A percentile compares a stretch with the other conserved stretches of the same genome.
Conservation (phyloP, 2,888 invertebrate genomes). For the Spodoptera littoralis region DNA sequence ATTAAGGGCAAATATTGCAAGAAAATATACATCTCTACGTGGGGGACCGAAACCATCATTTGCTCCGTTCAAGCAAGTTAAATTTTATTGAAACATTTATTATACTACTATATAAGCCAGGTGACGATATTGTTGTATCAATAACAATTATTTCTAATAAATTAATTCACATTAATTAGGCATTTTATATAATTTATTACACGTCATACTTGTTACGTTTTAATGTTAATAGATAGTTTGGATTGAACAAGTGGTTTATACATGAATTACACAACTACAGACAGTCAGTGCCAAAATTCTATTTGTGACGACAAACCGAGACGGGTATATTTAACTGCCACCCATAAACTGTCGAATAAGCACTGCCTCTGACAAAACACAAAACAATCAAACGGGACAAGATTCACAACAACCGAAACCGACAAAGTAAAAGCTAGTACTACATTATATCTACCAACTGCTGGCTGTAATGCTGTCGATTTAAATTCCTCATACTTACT, state of each 20-base stretch:
- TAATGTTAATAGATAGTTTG: slow-evolving; percentile 75
- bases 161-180: slow-evolving; percentile 29
- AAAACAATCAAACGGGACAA: slow-evolving; percentile 49
- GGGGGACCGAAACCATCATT: neutral
- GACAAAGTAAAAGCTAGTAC: slow-evolving; percentile 8
- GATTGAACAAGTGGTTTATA: slow-evolving; percentile 85
- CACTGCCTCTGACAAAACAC: slow-evolving; percentile 76
- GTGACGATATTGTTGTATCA: slow-evolving; percentile 21
- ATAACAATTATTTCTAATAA: slow-evolving; percentile 19
- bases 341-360: slow-evolving; percentile 87
- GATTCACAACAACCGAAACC: slow-evolving; percentile 24
- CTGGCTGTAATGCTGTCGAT: slow-evolving; percentile 5
- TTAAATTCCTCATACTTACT: slow-evolving; percentile 8
- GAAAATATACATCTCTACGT: slow-evolving; percentile 12
- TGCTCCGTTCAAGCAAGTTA: slow-evolving; percentile 1
- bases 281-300: slow-evolving; percentile 88
- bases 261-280: slow-evolving; percentile 87
- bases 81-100: slow-evolving; percentile 23
- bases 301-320: slow-evolving; percentile 88
- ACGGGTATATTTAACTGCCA: slow-evolving; percentile 88
- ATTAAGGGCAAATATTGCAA: slow-evolving; percentile 48
- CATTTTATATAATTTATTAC: slow-evolving; percentile 51
- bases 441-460: slow-evolving; percentile 1
- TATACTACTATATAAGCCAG: slow-evolving; percentile 8
- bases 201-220: slow-evolving; percentile 63